Base-by-base conservation (phyloP, 2,113 vertebrate species). In the Physeter macrocephalus region DNA sequence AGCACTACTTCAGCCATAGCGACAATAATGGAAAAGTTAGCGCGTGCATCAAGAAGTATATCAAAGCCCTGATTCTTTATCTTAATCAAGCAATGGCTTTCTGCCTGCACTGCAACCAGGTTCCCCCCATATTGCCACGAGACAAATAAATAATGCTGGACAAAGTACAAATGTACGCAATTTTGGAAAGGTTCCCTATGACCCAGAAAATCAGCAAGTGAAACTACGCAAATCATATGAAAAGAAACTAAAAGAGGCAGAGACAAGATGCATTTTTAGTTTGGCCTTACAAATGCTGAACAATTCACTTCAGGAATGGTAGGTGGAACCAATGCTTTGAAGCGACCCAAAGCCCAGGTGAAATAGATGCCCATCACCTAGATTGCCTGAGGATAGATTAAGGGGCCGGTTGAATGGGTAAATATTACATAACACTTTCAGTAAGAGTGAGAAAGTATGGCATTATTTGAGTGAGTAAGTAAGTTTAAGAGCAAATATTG, bases 101-200 rank as follows among this genome's bases (percentile, higher is more conserved):
- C 43, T 15, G 49, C 25, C 3, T 93, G 52, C 62, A 6, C n/a
- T 74, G 41, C n/a, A 83, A 34, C 29, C 62, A 83, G 27, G 27
- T 59, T 3, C 21, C 31, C 23, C 18, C 46, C 23, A 64, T 69
- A 31, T 29, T 83, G 49, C 39, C 34, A 17, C 39, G 15, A 39
- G 31, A 72, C 52, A 74, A 90, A 82, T 94, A 85, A 88, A 80
- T 59, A 43, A 95, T 74, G 52, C 52, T 92, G 18, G 49, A 8
- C 25, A 90, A 85, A 90, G 18, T 93, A 49, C 57, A 96, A 84
- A 46, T 89, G 13, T 10, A 43, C 39, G 27, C 88, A 66, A 94
- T 84, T 94, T 92, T 94, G 57, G 81, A 97, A 96, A 83, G 64
- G 41, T 84, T 96, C 97, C 80, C 23, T 95, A 87, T 41, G 92